Percentiles rank a stretch among this genome's conserved stretches.
Evolutionary conservation across 2,888 invertebrate species (phyloP).

Genomic region (Teinopalpus imperialis): DNA sequence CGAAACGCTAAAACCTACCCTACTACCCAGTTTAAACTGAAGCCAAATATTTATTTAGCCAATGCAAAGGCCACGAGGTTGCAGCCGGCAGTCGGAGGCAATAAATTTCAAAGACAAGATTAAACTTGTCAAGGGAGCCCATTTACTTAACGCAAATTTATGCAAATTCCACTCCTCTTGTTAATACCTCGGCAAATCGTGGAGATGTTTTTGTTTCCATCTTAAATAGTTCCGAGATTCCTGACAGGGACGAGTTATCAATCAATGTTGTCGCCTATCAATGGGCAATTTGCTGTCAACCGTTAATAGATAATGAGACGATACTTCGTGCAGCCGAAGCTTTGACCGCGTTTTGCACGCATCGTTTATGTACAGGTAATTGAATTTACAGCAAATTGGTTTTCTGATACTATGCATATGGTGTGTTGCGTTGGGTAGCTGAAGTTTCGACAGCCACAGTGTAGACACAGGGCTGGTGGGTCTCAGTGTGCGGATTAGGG

Average conservation of each 20-base stretch:
- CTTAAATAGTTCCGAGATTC: conserved; percentile 31
- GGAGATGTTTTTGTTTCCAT: conserved; percentile 64
- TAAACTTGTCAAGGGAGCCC: conserved; percentile 80
- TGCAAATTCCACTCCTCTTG: conserved; percentile 72
- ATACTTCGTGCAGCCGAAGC: neutral
- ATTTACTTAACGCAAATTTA: conserved; percentile 81
- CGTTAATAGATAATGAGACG: neutral
- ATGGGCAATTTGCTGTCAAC: conserved; percentile 9
- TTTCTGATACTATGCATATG: no score
- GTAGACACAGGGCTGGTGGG: no score
- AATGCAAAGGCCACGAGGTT: conserved; percentile 62
- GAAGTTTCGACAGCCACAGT: no score
- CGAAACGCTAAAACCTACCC: conserved; percentile 24
- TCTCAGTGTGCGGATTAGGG: no score
- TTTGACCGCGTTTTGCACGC: neutral
- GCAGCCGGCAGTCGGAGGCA: conserved; percentile 60
- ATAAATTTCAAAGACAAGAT: conserved; percentile 79
- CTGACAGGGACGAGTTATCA: conserved; percentile 3
- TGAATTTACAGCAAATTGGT: neutral
- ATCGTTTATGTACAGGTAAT: neutral
- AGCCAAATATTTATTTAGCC: conserved; percentile 69
- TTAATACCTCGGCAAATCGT: conserved; percentile 55
- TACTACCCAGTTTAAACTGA: conserved; percentile 45
- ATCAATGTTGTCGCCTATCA: conserved; percentile 13
- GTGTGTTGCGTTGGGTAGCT: no score